Evolutionary conservation across 1,140 invertebrate species (phyloP).

Genomic region (Samia ricini): DNA sequence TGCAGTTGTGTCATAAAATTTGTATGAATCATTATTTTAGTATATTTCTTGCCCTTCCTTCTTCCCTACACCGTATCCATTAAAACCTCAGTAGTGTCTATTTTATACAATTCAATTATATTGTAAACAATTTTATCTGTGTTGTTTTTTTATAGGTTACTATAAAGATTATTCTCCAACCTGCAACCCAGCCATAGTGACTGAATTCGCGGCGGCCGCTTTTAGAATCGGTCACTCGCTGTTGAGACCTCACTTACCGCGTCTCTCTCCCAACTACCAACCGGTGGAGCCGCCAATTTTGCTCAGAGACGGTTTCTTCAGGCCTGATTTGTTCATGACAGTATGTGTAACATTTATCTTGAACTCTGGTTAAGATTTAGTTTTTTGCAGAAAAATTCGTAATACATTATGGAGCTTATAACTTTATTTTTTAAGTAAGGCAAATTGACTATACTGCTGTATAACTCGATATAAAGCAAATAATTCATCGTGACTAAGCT

Average conservation of each 20-base stretch:
- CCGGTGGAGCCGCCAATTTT: slow-evolving; percentile 89
- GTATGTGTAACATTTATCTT: slow-evolving; percentile 47
- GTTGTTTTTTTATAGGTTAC: slow-evolving; percentile 80
- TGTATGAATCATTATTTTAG: too few relatives aligned
- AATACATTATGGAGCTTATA: too few relatives aligned
- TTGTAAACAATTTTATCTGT: neutral
- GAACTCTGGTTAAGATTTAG: neutral
- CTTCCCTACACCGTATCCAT: too few relatives aligned
- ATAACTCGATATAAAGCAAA: too few relatives aligned
- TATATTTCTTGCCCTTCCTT: too few relatives aligned
- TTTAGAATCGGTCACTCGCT: slow-evolving; percentile 97
- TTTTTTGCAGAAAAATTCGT: too few relatives aligned
- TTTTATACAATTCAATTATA: neutral
- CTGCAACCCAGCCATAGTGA: slow-evolving; percentile 94
- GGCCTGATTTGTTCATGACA: slow-evolving; percentile 91
- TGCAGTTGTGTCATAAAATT: too few relatives aligned
- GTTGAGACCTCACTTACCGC: slow-evolving; percentile 91
- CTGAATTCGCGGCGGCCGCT: slow-evolving; percentile 96
- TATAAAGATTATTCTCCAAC: slow-evolving; percentile 95
- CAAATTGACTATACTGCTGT: too few relatives aligned
- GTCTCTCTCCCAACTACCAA: slow-evolving; percentile 89
- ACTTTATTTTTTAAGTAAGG: too few relatives aligned
- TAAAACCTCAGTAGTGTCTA: too few relatives aligned
- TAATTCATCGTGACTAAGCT: too few relatives aligned
- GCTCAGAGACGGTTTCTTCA: slow-evolving; percentile 96